phyloP scores from a whole-genome alignment of 2,797 vertebrate species.

The Leptoclinus maculatus region DNA sequence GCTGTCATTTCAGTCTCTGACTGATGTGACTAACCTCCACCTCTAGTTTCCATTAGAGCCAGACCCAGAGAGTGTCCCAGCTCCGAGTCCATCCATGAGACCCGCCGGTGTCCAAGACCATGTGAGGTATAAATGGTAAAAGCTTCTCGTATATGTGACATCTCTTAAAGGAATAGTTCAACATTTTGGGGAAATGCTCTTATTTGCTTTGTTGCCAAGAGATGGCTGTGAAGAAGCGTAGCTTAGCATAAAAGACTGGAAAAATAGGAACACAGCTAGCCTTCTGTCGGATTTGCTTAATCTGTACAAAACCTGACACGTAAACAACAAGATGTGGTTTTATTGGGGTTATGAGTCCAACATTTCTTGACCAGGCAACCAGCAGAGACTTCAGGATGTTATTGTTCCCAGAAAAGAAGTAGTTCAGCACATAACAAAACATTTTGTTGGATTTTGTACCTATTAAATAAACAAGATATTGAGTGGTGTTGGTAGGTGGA shows the following conservation, averaged over 20 bases:
- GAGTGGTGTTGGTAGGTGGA: neutral
- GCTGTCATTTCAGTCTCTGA: slow-evolving; percentile 11
- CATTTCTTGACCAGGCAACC: neutral
- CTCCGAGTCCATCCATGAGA: neutral
- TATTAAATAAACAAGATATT: neutral
- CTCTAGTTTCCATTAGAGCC: slow-evolving; percentile 1
- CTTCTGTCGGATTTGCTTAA: neutral
- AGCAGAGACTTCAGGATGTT: neutral
- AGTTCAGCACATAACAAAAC: too few species aligned
- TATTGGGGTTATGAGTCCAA: neutral
- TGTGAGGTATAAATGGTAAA: neutral
- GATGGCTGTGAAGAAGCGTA: neutral
- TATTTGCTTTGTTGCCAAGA: neutral
- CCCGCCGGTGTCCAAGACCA: neutral
- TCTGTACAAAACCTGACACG: neutral
- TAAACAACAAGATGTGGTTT: neutral
- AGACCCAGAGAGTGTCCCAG: neutral
- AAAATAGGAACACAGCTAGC: neutral
- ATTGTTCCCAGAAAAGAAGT: neutral
- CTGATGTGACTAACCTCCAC: neutral
- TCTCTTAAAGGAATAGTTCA: neutral
- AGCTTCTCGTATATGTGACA: neutral
- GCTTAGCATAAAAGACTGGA: neutral
- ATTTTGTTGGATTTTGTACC: neutral
- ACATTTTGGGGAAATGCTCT: neutral